Evolutionary conservation across 2,888 invertebrate species (phyloP), one percentile per base, ranked within the genome.

Genomic region (Epistrophe grossulariae): DNA sequence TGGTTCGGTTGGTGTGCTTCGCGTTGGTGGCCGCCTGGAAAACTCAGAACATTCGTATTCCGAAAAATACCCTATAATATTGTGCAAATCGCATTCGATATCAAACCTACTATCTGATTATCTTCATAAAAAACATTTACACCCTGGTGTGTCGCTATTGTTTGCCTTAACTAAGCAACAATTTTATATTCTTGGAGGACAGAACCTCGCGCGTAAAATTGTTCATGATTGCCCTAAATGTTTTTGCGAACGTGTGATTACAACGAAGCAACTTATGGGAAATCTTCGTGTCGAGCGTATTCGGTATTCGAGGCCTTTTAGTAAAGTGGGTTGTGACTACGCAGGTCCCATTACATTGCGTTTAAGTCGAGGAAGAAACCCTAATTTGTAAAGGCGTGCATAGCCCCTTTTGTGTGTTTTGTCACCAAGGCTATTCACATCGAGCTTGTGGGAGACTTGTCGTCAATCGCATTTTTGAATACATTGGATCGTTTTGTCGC

Each of bases 371-470:
- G 38, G 38, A 38, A 60, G 35, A 19, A 38, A 40, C 40, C 88
- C 80, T 4, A 35, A 6, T 72, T 73, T 13, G 43, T 13, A 0
- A 82, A 87, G 7, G 43, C 59, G 0, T 79, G 74, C 8, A 82
- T 87, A 24, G 64, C 74, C 0, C 24, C 79, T 1, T 87, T 85
- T 15, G 73, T 85, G 0, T 77, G 68, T 13, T 73, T 85, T 8
- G 45, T 45, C 2, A 85, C 85, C 40, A 82, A 82, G n/a, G 82
- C 76, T 5, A 57, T 73, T 11, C 84, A 79, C 11, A n/a, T 84
- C 0, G 79, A 84, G 31, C 48, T 79, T 4, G 68, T 72, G 10
- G 79, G 55, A 4, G 85, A 85, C 13, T 50, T 79, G 2, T 62
- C 71, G 4, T 62, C 81, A 10, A 38, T 8, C 7, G 57, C 74